phyloP scores from a whole-genome alignment of 2,113 vertebrate genomes.

The Melanerpes formicivorus region DNA sequence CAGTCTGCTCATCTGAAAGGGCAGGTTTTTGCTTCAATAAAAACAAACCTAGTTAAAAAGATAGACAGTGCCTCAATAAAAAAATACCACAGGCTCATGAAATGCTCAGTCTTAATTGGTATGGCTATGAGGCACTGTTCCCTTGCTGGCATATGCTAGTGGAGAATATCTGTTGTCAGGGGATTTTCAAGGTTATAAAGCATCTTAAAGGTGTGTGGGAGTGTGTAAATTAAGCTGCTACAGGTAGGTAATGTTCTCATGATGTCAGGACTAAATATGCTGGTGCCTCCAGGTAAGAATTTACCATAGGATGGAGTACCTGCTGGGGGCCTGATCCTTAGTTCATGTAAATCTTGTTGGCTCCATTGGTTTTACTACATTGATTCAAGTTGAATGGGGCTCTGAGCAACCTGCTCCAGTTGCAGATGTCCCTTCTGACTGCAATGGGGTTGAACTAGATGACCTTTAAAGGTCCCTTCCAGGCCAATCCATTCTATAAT shows the following conservation, averaged over 20 bases:
- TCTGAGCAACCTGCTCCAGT: neutral
- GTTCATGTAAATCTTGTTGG: neutral
- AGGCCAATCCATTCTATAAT: neutral
- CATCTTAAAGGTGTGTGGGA: slow-evolving; percentile 54
- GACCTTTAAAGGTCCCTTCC: neutral
- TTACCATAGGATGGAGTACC: neutral
- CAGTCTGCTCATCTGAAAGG: slow-evolving; percentile 80
- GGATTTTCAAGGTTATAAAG: slow-evolving; percentile 72
- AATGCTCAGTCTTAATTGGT: slow-evolving; percentile 69
- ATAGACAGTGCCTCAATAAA: slow-evolving; percentile 79
- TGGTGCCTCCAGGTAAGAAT: slow-evolving; percentile 48
- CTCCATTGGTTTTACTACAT: neutral
- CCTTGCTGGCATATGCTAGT: slow-evolving; percentile 50
- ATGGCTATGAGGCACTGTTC: neutral
- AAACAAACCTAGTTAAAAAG: slow-evolving; percentile 77
- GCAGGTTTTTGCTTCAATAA: slow-evolving; percentile 75
- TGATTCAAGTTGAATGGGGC: neutral
- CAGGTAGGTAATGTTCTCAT: slow-evolving; percentile 55
- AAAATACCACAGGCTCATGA: slow-evolving; percentile 27
- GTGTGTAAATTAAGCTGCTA: slow-evolving; percentile 62
- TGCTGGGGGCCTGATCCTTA: neutral
- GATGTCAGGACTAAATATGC: slow-evolving; percentile 52
- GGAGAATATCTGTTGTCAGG: slow-evolving; percentile 58
- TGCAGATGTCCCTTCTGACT: neutral
- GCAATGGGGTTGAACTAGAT: neutral